Evolutionary conservation across 2,888 invertebrate species (phyloP).

Genomic region (Saturnia japonica): DNA sequence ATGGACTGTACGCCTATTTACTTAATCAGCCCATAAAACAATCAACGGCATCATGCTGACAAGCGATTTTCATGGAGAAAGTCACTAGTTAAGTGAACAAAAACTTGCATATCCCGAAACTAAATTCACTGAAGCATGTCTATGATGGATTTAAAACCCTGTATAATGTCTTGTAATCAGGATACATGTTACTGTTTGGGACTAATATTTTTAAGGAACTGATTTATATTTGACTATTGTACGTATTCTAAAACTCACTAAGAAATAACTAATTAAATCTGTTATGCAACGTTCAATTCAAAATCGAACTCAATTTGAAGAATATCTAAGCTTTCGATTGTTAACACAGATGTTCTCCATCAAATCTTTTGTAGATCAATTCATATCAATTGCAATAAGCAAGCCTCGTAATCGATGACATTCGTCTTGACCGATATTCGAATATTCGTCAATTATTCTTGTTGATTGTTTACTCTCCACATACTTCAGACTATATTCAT

Average conservation of each 20-base stretch:
- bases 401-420: slow-evolving; percentile 47
- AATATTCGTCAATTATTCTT: slow-evolving; percentile 49
- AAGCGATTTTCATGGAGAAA: no score
- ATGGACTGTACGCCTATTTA: no score
- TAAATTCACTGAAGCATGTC: no score
- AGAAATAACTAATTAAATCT: background rate
- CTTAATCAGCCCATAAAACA: no score
- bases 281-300: background rate
- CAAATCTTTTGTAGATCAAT: slow-evolving; percentile 54
- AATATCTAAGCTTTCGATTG: slow-evolving; percentile 9
- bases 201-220: background rate
- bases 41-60: no score
- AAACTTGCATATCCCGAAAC: no score
- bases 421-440: slow-evolving; percentile 50
- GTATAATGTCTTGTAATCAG: background rate
- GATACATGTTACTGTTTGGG: background rate
- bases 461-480: slow-evolving; percentile 46
- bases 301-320: background rate
- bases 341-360: slow-evolving; percentile 24
- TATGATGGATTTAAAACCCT: no score
- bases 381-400: slow-evolving; percentile 57
- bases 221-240: background rate
- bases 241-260: background rate
- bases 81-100: no score
- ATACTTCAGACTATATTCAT: slow-evolving; percentile 50